Conservation (phyloP, 1,140 invertebrate genomes). For the Nasonia vitripennis region DNA sequence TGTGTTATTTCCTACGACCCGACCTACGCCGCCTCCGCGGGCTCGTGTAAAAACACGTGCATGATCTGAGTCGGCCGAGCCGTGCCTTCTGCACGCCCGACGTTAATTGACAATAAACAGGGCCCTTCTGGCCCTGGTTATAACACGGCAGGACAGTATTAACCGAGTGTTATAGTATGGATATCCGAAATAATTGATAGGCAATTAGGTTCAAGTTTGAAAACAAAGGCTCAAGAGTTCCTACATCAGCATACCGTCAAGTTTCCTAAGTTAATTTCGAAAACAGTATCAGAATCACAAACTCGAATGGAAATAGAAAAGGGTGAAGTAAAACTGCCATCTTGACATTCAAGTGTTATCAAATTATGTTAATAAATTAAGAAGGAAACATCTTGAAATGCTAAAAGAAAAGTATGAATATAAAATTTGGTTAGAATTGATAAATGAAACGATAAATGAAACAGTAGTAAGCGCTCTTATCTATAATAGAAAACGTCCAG, state of each 20-base stretch:
- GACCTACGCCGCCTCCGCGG: too few relatives aligned
- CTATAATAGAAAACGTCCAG: constrained; percentile 14
- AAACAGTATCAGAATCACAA: constrained; percentile 5
- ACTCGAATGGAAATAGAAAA: neutral
- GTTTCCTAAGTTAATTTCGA: neutral
- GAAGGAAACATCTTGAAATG: neutral
- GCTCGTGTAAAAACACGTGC: too few relatives aligned
- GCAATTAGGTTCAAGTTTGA: neutral
- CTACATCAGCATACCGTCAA: neutral
- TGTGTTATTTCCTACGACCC: too few relatives aligned
- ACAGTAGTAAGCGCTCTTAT: neutral
- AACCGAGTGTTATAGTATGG: too few relatives aligned
- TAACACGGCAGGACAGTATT: too few relatives aligned
- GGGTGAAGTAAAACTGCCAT: neutral
- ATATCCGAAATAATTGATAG: neutral
- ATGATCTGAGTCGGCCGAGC: too few relatives aligned
- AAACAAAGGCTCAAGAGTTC: neutral
- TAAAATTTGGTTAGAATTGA: neutral
- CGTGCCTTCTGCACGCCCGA: too few relatives aligned
- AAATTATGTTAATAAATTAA: neutral
- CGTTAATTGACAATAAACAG: too few relatives aligned
- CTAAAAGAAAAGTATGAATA: neutral
- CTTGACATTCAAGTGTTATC: neutral
- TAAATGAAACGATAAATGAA: neutral
- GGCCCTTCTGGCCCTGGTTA: too few relatives aligned